phyloP scores from a whole-genome alignment of 2,888 invertebrate genomes.

The Hypomecis atomaria region DNA sequence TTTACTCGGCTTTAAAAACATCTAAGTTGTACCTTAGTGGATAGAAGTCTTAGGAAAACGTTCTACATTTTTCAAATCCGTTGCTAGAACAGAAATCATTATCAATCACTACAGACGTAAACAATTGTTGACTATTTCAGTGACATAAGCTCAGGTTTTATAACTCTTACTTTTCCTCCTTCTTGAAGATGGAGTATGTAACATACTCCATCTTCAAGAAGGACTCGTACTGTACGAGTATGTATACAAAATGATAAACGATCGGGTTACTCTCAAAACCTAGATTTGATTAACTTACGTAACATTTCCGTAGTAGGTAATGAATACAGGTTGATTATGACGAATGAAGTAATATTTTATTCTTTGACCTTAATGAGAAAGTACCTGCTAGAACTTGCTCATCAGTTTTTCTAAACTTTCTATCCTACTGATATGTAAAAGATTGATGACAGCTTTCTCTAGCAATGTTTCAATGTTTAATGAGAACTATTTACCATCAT shows the following conservation, averaged over 20 bases:
- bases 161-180: slow-evolving; percentile 4
- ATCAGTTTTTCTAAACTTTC: not conserved
- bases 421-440: slow-evolving; percentile 4
- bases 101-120: too few species aligned
- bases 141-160: too few species aligned
- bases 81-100: too few species aligned
- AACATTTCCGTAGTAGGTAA: slow-evolving; percentile 2
- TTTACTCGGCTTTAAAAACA: too few species aligned
- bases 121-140: too few species aligned
- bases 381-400: not conserved
- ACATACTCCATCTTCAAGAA: too few species aligned
- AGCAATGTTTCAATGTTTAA: not conserved
- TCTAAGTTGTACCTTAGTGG: too few species aligned
- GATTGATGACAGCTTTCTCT: slow-evolving; percentile 9
- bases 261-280: not conserved
- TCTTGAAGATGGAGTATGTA: not conserved
- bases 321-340: slow-evolving; percentile 13
- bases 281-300: slow-evolving; percentile 9
- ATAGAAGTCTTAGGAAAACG: too few species aligned
- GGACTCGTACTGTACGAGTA: too few species aligned
- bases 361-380: slow-evolving; percentile 20
- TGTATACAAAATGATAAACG: slow-evolving; percentile 2
- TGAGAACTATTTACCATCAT: not conserved
- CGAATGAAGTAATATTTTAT: slow-evolving; percentile 1
- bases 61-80: too few species aligned